phyloP scores from a whole-genome alignment of 2,113 vertebrate genomes.

The Anhinga anhinga region DNA sequence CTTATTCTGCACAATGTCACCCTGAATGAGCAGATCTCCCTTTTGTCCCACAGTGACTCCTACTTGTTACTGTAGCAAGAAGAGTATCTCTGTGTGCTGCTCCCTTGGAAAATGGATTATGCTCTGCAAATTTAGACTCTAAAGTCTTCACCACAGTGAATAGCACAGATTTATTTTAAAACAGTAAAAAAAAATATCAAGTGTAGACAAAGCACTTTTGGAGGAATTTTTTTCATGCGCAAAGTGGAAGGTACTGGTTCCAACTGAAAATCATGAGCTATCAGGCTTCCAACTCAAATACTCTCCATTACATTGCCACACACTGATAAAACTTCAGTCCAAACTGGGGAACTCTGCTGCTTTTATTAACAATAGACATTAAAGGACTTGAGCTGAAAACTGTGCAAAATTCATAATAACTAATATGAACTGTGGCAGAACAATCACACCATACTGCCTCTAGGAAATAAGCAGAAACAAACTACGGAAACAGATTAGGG shows the following conservation, averaged over 20 bases:
- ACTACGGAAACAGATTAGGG: conserved; percentile 46
- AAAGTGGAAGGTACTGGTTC: not conserved
- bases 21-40: not conserved
- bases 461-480: conserved; percentile 56
- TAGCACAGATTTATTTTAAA: not conserved
- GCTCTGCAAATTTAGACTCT: not conserved
- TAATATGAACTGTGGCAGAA: conserved; percentile 9
- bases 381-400: conserved; percentile 31
- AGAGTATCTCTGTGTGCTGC: not conserved
- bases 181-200: not conserved
- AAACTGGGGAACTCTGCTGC: not conserved
- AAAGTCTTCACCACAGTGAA: not conserved
- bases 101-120: not conserved
- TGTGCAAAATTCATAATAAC: conserved; percentile 39
- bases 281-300: not conserved
- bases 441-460: conserved; percentile 19
- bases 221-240: not conserved
- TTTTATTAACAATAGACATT: conserved; percentile 42
- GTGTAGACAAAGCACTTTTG: not conserved
- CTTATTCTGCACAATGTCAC: not conserved
- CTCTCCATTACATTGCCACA: not conserved
- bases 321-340: not conserved
- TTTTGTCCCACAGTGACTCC: not conserved
- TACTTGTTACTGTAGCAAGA: not conserved
- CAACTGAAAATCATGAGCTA: not conserved